Conservation (phyloP, 2,797 vertebrate genomes). For the Lophius americanus region DNA sequence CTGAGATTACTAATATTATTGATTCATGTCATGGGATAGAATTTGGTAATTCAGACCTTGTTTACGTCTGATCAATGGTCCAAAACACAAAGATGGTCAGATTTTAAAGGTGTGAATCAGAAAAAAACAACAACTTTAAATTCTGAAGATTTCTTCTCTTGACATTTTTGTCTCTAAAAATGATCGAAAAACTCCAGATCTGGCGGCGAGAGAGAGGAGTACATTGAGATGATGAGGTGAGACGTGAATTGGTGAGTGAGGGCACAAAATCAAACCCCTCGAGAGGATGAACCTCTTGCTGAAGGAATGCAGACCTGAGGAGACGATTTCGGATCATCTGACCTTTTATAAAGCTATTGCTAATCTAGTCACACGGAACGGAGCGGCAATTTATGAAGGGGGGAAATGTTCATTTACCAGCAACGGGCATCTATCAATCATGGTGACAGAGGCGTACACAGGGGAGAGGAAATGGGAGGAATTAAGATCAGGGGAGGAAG, state of each 20-base stretch:
- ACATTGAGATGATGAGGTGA: not conserved
- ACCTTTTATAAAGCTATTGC: constrained; percentile 77
- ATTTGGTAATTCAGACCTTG: not conserved
- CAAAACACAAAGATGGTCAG: not conserved
- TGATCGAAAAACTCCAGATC: not conserved
- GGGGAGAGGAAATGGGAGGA: constrained; percentile 61
- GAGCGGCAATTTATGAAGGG: constrained; percentile 80
- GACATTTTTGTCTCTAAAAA: not conserved
- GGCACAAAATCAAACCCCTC: constrained; percentile 60
- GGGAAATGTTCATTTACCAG: constrained; percentile 76
- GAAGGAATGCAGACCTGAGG: constrained; percentile 33
- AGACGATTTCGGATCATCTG: constrained; percentile 74
- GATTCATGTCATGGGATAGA: not conserved
- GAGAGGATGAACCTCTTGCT: constrained; percentile 11
- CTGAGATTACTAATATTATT: not conserved
- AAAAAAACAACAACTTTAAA: no score
- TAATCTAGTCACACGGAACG: constrained; percentile 81
- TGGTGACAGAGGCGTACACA: constrained; percentile 70
- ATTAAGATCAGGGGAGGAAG: constrained; percentile 49
- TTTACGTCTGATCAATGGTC: not conserved
- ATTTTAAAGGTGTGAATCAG: not conserved
- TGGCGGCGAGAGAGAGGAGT: not conserved
- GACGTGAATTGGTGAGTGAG: constrained; percentile 28
- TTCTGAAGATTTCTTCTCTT: no score
- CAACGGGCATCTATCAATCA: constrained; percentile 81